Evolutionary conservation across 2,113 vertebrate genomes (phyloP), one percentile per base, ranked within the genome.

Genomic region (Uropsilus gracilis): DNA sequence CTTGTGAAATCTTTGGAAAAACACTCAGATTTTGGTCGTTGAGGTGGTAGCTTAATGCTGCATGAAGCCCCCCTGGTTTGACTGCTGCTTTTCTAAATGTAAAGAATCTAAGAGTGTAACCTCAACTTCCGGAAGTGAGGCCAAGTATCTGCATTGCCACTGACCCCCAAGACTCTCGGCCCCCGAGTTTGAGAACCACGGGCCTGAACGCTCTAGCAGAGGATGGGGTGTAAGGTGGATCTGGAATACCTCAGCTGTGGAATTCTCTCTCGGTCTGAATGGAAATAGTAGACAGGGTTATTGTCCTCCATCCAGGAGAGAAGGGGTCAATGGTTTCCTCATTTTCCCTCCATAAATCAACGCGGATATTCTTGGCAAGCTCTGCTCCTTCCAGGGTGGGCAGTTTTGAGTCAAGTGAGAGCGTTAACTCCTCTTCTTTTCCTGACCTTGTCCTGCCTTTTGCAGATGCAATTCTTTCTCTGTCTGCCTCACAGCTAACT

Each of bases 401-500:
- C 97, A 98, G 98, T 98, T 97, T 97, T 77, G 97, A 97, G 96
- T 96, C 97, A 96, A 85, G 91, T 16, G 37, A 95, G 95, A 95
- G 90, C 13, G 57, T 96, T 96, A 88, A 20, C 0, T 48, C 86
- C 80, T 68, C 81, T 69, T 91, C 66, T 90, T 94, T 95, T 91
- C 90, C 95, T 96, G 94, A 97, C 95, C 94, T 96, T 76, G 94
- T 96, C 97, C 97, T 97, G 96, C 96, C 96, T 97, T 94, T 96
- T 97, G 95, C 98, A 98, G 98, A 97, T 97, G 98, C 90, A 95
- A 93, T 96, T 91, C 95, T 94, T 97, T 97, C 96, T 91, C 94
- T 77, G 94, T 94, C 97, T 97, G 97, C 96, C 91, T 97, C 97
- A 94, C 95, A 97, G 95, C 94, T 98, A 97, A 98, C 97, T 96